Percentiles rank a stretch among this genome's conserved stretches.
Conservation (phyloP, 2,113 vertebrate species). For the Danio rerio region GRCz12tu NC_133186.1:24961001-24961500, state of each 20-base stretch:
- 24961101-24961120: constrained; percentile 3
- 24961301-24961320: no score
- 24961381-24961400: no score
- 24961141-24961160: constrained; percentile 8
- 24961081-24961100: not conserved
- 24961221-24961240: not conserved
- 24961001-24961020: constrained; percentile 22
- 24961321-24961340: no score
- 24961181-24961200: constrained; percentile 34
- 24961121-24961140: constrained; percentile 33
- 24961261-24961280: not conserved
- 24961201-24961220: constrained; percentile 25
- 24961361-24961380: no score
- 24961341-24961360: no score
- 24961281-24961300: no score
- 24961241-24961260: not conserved
- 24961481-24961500: no score
- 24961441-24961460: no score
- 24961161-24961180: constrained; percentile 8
- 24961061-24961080: constrained; percentile 15
- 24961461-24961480: no score
- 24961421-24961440: no score
- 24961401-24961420: no score
- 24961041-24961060: not conserved
- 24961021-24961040: constrained; percentile 24